Conservation (phyloP, 2,113 vertebrate genomes). For the Menidia beryllina region DNA sequence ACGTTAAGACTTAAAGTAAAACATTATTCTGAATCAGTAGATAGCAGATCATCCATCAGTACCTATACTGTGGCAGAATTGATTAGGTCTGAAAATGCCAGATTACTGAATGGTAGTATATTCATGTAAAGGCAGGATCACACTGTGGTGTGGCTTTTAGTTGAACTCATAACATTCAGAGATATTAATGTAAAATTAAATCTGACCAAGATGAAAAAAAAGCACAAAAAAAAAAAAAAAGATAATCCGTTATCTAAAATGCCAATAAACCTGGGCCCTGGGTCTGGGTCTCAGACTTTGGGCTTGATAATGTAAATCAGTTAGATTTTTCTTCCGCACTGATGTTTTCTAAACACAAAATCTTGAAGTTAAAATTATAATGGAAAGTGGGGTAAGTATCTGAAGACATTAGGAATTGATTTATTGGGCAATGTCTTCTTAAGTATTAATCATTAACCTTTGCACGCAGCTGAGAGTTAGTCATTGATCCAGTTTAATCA, state of each 20-base stretch:
- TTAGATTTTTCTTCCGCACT: not conserved
- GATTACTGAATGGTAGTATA: too few species aligned
- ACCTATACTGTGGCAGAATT: not conserved
- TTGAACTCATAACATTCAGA: conserved; percentile 14
- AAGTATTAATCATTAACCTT: conserved; percentile 63
- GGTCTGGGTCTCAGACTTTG: too few species aligned
- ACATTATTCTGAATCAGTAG: not conserved
- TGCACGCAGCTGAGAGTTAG: conserved; percentile 10
- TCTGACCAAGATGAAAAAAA: not conserved
- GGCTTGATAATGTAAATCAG: conserved; percentile 1
- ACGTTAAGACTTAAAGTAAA: not conserved
- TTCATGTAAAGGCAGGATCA: too few species aligned
- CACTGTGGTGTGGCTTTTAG: not conserved
- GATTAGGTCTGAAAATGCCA: not conserved
- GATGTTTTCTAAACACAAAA: not conserved
- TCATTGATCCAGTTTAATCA: conserved; percentile 35
- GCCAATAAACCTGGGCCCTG: conserved; percentile 5
- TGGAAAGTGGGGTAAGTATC: not conserved
- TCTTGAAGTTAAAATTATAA: not conserved
- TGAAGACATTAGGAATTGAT: not conserved
- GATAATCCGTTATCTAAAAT: conserved; percentile 30
- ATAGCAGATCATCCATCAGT: not conserved
- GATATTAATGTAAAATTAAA: conserved; percentile 38
- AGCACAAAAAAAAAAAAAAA: too few species aligned
- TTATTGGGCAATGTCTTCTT: conserved; percentile 1